A percentile compares a stretch with the other conserved stretches of the same genome.
phyloP scores from a whole-genome alignment of 1,140 invertebrate species.

The Ectropis grisescens region DNA sequence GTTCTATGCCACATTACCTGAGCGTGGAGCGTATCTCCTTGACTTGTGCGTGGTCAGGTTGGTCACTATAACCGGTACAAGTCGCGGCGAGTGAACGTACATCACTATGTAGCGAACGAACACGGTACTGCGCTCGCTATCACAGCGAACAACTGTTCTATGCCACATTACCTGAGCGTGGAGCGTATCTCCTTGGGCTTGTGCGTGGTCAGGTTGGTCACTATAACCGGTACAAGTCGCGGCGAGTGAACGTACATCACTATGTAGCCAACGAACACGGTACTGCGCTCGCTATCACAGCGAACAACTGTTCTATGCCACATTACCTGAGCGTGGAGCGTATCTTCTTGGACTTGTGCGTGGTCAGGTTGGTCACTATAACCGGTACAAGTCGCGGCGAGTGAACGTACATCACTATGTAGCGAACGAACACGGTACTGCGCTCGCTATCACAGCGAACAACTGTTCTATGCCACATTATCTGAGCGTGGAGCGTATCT shows the following conservation, averaged over 20 bases:
- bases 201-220: slow-evolving; percentile 80
- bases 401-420: slow-evolving; percentile 92
- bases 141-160: slow-evolving; percentile 75
- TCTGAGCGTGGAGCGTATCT: slow-evolving; percentile 79
- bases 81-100: slow-evolving; percentile 85
- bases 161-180: no score
- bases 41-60: no score
- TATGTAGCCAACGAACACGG: slow-evolving; percentile 90
- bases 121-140: slow-evolving; percentile 92
- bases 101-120: slow-evolving; percentile 91
- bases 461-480: slow-evolving; percentile 17
- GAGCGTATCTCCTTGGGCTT: no score
- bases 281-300: slow-evolving; percentile 94
- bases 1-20: no score
- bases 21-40: no score
- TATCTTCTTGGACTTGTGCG: slow-evolving; percentile 94
- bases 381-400: slow-evolving; percentile 88
- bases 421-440: slow-evolving; percentile 89
- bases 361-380: slow-evolving; percentile 82
- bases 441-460: slow-evolving; percentile 88
- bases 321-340: slow-evolving; percentile 69
- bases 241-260: slow-evolving; percentile 89
- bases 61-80: slow-evolving; percentile 89
- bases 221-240: slow-evolving; percentile 90
- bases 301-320: slow-evolving; percentile 15